Evolutionary conservation across 2,113 vertebrate species (phyloP).

Genomic region (Bombycilla garrulus): DNA sequence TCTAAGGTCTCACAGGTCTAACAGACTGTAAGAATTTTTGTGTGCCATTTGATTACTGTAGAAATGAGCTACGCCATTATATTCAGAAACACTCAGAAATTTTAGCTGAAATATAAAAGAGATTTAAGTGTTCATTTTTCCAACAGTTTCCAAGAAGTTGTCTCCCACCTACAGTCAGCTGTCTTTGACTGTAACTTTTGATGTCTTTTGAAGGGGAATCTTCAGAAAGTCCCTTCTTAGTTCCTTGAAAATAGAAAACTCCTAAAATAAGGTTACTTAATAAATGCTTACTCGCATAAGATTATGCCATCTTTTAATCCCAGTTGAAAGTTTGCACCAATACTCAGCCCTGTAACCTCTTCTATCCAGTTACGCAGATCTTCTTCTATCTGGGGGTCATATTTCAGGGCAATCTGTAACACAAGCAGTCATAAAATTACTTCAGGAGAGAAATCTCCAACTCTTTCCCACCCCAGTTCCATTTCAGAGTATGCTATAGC

Average conservation of each 20-base stretch:
- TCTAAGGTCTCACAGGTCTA: neutral
- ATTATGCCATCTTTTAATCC: slow-evolving; percentile 96
- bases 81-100: neutral
- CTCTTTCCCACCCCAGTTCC: neutral
- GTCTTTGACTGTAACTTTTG: neutral
- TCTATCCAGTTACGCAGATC: slow-evolving; percentile 96
- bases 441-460: neutral
- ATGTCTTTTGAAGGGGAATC: neutral
- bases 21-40: neutral
- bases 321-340: slow-evolving; percentile 91
- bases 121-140: neutral
- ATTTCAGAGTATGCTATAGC: neutral
- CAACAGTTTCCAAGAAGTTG: neutral
- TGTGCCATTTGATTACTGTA: neutral
- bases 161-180: neutral
- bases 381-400: slow-evolving; percentile 91
- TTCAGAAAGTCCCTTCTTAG: neutral
- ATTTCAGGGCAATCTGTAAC: slow-evolving; percentile 93
- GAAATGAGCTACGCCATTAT: neutral
- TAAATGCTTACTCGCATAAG: slow-evolving; percentile 89
- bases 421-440: slow-evolving; percentile 26
- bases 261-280: neutral
- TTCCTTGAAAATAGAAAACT: neutral
- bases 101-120: neutral
- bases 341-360: slow-evolving; percentile 91